These are phyloP conservation scores for Caenorhabditis sulstoni DNA, from an alignment of 2,888 invertebrate genomes.

Conservation along the genomic window DNA sequence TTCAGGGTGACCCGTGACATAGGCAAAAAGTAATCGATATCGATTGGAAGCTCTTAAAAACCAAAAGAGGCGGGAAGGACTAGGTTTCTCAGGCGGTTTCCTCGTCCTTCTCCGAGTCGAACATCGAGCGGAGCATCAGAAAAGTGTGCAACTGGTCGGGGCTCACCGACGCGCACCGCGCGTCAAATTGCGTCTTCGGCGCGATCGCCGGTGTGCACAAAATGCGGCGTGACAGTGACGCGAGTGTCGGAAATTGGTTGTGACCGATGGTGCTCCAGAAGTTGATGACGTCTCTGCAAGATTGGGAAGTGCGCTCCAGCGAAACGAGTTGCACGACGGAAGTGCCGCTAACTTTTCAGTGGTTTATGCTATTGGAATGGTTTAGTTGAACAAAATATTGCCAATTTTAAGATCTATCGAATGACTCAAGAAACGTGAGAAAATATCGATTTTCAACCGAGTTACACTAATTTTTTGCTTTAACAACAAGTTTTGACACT, in stretches of 20 bases:
- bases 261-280: slow-evolving; percentile 76
- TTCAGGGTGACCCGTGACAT: neutral
- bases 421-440: too few relatives aligned
- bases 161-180: slow-evolving; percentile 57
- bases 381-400: neutral
- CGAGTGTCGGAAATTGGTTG: slow-evolving; percentile 71
- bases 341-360: too few relatives aligned
- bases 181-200: slow-evolving; percentile 59
- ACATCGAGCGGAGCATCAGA: slow-evolving; percentile 67
- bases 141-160: slow-evolving; percentile 67
- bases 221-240: slow-evolving; percentile 70
- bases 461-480: too few relatives aligned
- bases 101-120: slow-evolving; percentile 63
- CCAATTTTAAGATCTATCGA: neutral
- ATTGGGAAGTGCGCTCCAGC: neutral
- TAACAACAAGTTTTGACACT: too few relatives aligned
- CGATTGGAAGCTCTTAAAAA: too few relatives aligned
- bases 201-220: slow-evolving; percentile 64
- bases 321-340: too few relatives aligned
- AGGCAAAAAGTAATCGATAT: neutral
- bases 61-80: too few relatives aligned
- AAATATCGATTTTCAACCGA: too few relatives aligned
- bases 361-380: too few relatives aligned
- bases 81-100: too few relatives aligned
- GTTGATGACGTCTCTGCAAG: slow-evolving; percentile 72